phyloP scores from a whole-genome alignment of 2,113 vertebrate genomes.

The Helogale parvula region DNA sequence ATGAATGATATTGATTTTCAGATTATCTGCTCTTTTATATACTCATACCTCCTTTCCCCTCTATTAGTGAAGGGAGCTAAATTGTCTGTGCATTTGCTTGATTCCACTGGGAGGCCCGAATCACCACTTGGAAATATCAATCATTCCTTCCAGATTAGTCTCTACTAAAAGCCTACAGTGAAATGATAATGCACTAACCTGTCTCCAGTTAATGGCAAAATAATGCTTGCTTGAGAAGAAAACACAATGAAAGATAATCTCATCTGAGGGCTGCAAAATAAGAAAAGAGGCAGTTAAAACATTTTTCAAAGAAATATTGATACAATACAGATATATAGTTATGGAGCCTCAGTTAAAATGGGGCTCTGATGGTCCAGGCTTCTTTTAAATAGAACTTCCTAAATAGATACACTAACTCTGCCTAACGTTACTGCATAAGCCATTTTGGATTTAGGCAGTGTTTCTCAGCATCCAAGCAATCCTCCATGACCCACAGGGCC shows the following conservation, averaged over 20 bases:
- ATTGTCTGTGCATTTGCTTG: conserved; percentile 12
- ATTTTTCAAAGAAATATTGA: conserved; percentile 66
- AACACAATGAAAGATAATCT: conserved; percentile 97
- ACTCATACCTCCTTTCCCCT: not conserved
- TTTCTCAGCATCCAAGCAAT: not conserved
- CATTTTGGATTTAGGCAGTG: not conserved
- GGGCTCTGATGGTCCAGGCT: not conserved
- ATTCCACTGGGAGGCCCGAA: conserved; percentile 52
- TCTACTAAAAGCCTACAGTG: conserved; percentile 57
- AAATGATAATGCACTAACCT: conserved; percentile 87
- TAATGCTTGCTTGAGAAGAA: conserved; percentile 88
- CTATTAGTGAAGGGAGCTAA: conserved; percentile 48
- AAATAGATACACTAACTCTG: not conserved
- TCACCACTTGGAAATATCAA: conserved; percentile 54
- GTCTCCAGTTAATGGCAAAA: conserved; percentile 95
- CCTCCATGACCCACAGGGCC: not conserved
- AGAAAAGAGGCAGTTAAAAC: conserved; percentile 72
- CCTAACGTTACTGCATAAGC: not conserved
- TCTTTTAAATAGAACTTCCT: conserved; percentile 43
- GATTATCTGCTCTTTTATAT: conserved; percentile 18
- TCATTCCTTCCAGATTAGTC: conserved; percentile 59
- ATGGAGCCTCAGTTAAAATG: conserved; percentile 50
- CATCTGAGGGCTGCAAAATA: conserved; percentile 91
- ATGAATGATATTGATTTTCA: conserved; percentile 56
- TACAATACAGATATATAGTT: conserved; percentile 29